Evolutionary conservation across 2,797 vertebrate genomes (phyloP).

Genomic region (Macrochelys suwanniensis): DNA sequence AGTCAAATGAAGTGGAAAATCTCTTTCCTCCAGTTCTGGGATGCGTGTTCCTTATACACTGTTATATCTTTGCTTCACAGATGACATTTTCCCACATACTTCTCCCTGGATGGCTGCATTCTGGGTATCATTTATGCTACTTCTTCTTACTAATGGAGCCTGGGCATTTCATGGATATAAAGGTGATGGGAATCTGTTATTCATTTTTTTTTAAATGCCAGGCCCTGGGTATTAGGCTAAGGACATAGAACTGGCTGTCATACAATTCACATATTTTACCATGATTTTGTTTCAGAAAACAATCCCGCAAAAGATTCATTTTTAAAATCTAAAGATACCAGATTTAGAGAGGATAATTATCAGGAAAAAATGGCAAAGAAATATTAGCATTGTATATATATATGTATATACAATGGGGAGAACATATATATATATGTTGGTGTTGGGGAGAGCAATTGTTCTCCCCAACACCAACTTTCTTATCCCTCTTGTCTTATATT

Average conservation of each 20-base stretch:
- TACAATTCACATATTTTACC: no score
- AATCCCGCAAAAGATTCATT: not conserved
- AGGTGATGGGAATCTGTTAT: not conserved
- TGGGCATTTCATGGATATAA: not conserved
- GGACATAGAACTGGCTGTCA: no score
- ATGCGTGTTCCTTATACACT: not conserved
- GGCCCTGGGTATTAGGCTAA: no score
- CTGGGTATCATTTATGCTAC: not conserved
- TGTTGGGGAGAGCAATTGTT: no score
- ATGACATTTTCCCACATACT: not conserved
- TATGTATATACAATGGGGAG: no score
- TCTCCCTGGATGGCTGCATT: not conserved
- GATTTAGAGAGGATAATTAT: no score
- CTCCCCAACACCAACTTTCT: no score
- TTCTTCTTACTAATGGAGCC: not conserved
- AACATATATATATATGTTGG: no score
- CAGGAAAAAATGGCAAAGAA: no score
- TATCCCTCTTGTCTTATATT: no score
- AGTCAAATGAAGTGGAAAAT: not conserved
- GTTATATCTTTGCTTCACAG: not conserved
- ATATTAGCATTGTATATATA: no score
- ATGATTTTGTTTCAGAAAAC: not conserved
- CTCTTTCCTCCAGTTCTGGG: not conserved
- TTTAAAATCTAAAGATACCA: no score
- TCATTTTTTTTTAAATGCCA: not conserved